Percentiles rank a stretch among this genome's conserved stretches.
Conservation (phyloP, 2,888 invertebrate species). For the Polietes domitor region DNA sequence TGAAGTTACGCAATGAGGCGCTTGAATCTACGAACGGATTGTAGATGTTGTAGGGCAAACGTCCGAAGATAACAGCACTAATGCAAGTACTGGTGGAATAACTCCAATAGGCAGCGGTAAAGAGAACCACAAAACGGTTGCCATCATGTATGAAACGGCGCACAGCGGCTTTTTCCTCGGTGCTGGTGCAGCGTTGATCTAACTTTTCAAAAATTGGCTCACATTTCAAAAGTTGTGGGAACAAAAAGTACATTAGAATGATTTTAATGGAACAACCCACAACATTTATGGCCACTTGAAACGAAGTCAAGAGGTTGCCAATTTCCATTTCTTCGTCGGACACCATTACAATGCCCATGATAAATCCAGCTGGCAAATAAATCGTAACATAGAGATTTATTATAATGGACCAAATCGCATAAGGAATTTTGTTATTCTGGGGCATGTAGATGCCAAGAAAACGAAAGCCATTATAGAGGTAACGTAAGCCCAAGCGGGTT, state of each 20-base stretch:
- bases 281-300: constrained; percentile 69
- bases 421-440: constrained; percentile 36
- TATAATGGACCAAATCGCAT: constrained; percentile 61
- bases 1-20: constrained; percentile 64
- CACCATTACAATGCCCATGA: constrained; percentile 61
- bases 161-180: constrained; percentile 54
- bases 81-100: constrained; percentile 68
- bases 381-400: constrained; percentile 63
- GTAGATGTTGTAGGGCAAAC: constrained; percentile 68
- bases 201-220: constrained; percentile 63
- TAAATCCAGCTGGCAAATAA: constrained; percentile 65
- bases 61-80: constrained; percentile 61
- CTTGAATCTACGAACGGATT: constrained; percentile 67
- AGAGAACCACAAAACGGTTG: constrained; percentile 67
- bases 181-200: constrained; percentile 66
- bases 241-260: constrained; percentile 64
- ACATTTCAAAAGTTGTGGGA: constrained; percentile 62
- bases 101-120: constrained; percentile 66
- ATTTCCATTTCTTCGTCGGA: constrained; percentile 62
- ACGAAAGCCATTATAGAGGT: constrained; percentile 64
- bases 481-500: constrained; percentile 35
- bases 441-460: constrained; percentile 68
- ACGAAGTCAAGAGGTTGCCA: constrained; percentile 65
- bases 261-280: constrained; percentile 68
- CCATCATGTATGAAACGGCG: constrained; percentile 54